These are phyloP conservation scores for Zeus faber DNA, from an alignment of 2,113 vertebrate genomes.

Conservation along the genomic window DNA sequence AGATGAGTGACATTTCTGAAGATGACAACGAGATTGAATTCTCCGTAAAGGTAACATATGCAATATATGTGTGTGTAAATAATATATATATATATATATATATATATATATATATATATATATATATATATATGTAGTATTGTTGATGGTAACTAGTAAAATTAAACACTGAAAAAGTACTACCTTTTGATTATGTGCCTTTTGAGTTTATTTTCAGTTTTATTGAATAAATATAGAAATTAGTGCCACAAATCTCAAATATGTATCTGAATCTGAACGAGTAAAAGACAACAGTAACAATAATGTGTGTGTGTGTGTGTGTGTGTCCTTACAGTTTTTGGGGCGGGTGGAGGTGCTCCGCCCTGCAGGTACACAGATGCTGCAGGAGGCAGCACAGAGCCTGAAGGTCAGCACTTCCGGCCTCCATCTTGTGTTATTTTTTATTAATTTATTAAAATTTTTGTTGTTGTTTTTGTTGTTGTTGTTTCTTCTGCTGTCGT, in stretches of 20 bases:
- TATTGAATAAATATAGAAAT: neutral
- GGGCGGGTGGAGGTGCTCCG: slow-evolving; percentile 64
- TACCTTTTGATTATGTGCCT: too few species aligned
- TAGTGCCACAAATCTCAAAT: neutral
- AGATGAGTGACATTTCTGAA: slow-evolving; percentile 60
- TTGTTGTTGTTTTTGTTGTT: too few species aligned
- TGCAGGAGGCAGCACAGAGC: slow-evolving; percentile 56
- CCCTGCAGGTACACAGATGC: slow-evolving; percentile 55
- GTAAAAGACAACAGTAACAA: too few species aligned
- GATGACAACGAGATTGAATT: slow-evolving; percentile 70
- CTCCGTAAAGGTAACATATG: slow-evolving; percentile 59
- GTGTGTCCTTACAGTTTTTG: slow-evolving; percentile 55
- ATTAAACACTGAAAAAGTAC: too few species aligned
- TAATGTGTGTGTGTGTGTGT: neutral
- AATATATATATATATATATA: too few species aligned
- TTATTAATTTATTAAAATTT: too few species aligned
- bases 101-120: too few species aligned
- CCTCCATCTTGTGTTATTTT: too few species aligned
- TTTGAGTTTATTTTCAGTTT: neutral
- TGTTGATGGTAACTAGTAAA: too few species aligned
- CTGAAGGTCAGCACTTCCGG: slow-evolving; percentile 49
- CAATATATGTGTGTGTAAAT: neutral
- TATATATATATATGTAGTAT: too few species aligned
- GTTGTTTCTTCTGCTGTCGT: too few species aligned
- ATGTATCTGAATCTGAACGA: too few species aligned